A percentile compares a stretch with the other conserved stretches of the same genome.
phyloP scores from a whole-genome alignment of 2,113 vertebrate species.

The Cariama cristata region DNA sequence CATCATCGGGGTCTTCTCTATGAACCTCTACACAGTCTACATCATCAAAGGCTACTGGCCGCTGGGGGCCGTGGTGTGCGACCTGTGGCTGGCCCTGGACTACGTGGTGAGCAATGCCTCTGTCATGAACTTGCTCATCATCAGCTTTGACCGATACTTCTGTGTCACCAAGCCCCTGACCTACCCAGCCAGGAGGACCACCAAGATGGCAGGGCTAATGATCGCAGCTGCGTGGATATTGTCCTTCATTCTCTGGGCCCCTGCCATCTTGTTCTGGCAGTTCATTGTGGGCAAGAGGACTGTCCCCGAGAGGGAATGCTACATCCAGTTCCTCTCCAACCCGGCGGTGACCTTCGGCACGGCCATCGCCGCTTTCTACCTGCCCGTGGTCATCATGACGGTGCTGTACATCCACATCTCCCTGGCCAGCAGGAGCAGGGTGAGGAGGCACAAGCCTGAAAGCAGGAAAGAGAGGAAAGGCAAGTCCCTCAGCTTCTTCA shows the following conservation, averaged over 20 bases:
- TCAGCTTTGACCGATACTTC: slow-evolving; percentile 98
- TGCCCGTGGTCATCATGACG: slow-evolving; percentile 98
- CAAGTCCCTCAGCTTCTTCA: slow-evolving; percentile 86
- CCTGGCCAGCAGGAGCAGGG: slow-evolving; percentile 93
- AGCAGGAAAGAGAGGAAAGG: slow-evolving; percentile 87
- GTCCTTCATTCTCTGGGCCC: slow-evolving; percentile 98
- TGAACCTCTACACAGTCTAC: slow-evolving; percentile 97
- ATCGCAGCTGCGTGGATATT: slow-evolving; percentile 96
- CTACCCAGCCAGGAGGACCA: slow-evolving; percentile 92
- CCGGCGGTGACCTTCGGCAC: slow-evolving; percentile 94
- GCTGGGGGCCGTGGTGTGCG: slow-evolving; percentile 92
- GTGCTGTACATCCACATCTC: slow-evolving; percentile 97
- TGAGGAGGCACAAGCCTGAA: slow-evolving; percentile 91
- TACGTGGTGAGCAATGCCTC: slow-evolving; percentile 97
- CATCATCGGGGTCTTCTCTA: slow-evolving; percentile 96
- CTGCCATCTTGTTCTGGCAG: slow-evolving; percentile 98
- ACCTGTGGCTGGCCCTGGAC: slow-evolving; percentile 96
- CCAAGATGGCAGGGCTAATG: slow-evolving; percentile 98
- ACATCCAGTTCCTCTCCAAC: slow-evolving; percentile 98
- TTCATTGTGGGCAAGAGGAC: slow-evolving; percentile 95
- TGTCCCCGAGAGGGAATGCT: slow-evolving; percentile 89
- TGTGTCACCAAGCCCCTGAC: slow-evolving; percentile 97
- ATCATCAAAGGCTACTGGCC: slow-evolving; percentile 98
- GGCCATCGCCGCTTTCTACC: slow-evolving; percentile 97
- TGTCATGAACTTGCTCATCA: slow-evolving; percentile 97